Base-by-base conservation (phyloP, 2,888 invertebrate species). In the Plebejus argus region DNA sequence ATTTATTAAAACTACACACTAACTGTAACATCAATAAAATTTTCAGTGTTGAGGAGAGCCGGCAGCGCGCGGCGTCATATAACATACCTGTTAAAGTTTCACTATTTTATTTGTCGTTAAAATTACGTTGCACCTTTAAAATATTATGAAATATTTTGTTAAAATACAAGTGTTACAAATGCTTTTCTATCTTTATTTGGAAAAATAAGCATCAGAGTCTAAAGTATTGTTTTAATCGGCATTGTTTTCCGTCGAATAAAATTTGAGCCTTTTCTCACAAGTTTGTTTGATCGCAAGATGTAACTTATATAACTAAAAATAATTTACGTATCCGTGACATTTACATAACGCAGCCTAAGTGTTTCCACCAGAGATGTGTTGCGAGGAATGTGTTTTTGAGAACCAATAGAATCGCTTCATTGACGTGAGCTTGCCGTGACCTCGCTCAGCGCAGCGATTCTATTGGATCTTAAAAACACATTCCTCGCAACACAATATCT, bases 91-190 rank as follows among this genome's bases (percentile, higher is more conserved):
- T 66, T 33, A 66, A 66, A 66, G 28, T 66, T 66, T 15, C 1
- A 33, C 28, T 5, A 33, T 66, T 66, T 66, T 66, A 66, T 33
- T 66, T 66, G 66, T 66, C 28, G 66, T 66, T 66, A 28, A 28
- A 66, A 66, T 66, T 66, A 66, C 66, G 28, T 33, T 66, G 66
- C 66, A 66, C 66, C 28, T 66, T 33, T 18, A 28, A 66, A 66
- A n/a, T n/a, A n/a, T n/a, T 66, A 7, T 28, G 66, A 66, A 33
- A 66, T 61, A 12, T 23, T 61, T 61, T 10, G 20, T 61, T 23
- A 10, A 61, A 61, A 20, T n/a, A 23, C 12, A 23, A 12, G 23
- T 23, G 12, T 23, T 61, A 61, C 23, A 20, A 23, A 56, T 20
- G n/a, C 8, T 20, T 4, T 10, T 20, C n/a, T 10, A 10, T 23